Evolutionary conservation across 2,113 vertebrate species (phyloP).

Genomic region (Paradoxurus hermaphroditus): DNA sequence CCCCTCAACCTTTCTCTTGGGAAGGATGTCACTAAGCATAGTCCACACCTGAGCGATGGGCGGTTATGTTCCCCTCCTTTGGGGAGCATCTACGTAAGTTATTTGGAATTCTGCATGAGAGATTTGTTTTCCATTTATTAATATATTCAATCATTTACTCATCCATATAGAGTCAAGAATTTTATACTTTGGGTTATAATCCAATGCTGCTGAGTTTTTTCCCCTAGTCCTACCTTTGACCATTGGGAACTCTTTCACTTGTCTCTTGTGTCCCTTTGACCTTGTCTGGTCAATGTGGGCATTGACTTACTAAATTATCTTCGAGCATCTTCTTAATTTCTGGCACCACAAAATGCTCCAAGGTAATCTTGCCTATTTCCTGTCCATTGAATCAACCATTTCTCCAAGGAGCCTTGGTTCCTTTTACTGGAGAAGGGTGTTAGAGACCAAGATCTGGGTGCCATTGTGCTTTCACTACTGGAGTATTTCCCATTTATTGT

Average conservation of each 20-base stretch:
- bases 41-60: neutral
- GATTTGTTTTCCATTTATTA: neutral
- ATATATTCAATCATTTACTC: neutral
- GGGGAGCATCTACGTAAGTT: neutral
- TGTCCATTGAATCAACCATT: neutral
- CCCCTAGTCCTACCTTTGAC: neutral
- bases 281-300: neutral
- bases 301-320: neutral
- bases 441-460: neutral
- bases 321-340: neutral
- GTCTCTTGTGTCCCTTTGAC: neutral
- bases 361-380: neutral
- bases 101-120: neutral
- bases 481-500: neutral
- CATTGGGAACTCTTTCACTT: neutral
- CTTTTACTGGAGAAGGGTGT: neutral
- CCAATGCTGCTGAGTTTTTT: neutral
- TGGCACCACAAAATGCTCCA: neutral
- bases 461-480: neutral
- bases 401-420: neutral
- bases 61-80: accelerated
- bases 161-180: neutral
- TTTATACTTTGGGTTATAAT: neutral
- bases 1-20: too few relatives aligned
- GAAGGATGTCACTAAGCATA: neutral